Percentiles rank a stretch among this genome's conserved stretches.
Conservation (phyloP, 2,888 invertebrate genomes). For the Drosophila melanosoma region DNA sequence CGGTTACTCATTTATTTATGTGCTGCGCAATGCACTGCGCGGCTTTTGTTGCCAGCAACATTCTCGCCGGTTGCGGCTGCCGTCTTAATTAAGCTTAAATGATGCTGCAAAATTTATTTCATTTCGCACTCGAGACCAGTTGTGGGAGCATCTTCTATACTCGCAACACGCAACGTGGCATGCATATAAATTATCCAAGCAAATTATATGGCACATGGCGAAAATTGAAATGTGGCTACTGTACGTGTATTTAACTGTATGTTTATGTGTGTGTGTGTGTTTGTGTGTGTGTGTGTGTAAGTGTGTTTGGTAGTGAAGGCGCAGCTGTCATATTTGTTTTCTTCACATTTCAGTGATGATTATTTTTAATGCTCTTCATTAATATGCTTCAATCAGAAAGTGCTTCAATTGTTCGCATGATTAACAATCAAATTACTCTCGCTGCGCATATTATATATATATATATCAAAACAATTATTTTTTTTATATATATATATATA, state of each 20-base stretch:
- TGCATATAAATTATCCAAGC: slow-evolving; percentile 78
- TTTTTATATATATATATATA: background rate
- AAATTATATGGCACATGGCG: slow-evolving; percentile 71
- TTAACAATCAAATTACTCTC: slow-evolving; percentile 18
- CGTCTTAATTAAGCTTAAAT: slow-evolving; percentile 82
- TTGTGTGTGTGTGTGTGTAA: background rate
- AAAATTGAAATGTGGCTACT: slow-evolving; percentile 64
- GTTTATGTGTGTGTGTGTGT: slow-evolving; percentile 10
- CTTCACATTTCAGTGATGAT: slow-evolving; percentile 58
- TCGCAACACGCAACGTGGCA: slow-evolving; percentile 35
- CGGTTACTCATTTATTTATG: slow-evolving; percentile 76
- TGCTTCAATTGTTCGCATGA: slow-evolving; percentile 28
- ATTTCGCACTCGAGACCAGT: slow-evolving; percentile 67
- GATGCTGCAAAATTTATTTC: slow-evolving; percentile 82
- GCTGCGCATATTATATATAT: background rate
- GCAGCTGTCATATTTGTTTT: slow-evolving; percentile 63
- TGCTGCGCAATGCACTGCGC: slow-evolving; percentile 65
- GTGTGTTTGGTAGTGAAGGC: slow-evolving; percentile 11
- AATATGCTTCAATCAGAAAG: slow-evolving; percentile 63
- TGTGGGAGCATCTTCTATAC: slow-evolving; percentile 65
- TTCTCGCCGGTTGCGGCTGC: slow-evolving; percentile 62
- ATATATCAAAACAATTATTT: slow-evolving; percentile 4
- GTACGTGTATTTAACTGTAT: slow-evolving; percentile 1
- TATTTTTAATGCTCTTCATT: slow-evolving; percentile 75
- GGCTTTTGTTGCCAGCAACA: slow-evolving; percentile 55